phyloP scores from a whole-genome alignment of 2,888 invertebrate genomes.

The Eustalomyia histrio region DNA sequence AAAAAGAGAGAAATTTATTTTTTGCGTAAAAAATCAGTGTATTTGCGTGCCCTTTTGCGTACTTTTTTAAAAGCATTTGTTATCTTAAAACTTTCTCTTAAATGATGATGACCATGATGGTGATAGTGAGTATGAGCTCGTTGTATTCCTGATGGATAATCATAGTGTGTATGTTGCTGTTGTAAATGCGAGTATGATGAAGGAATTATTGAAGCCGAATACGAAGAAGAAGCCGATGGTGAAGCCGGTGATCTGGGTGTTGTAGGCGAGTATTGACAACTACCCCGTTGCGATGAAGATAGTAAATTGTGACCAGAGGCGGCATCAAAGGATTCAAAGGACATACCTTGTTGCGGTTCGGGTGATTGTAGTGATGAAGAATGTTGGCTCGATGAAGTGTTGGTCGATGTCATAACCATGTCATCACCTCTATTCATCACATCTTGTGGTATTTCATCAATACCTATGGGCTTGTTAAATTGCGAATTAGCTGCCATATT shows the following conservation, averaged over 20 bases:
- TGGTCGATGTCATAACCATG: slow-evolving; percentile 41
- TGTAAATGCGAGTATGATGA: slow-evolving; percentile 69
- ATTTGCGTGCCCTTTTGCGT: slow-evolving; percentile 79
- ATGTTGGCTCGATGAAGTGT: slow-evolving; percentile 71
- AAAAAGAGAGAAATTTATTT: slow-evolving; percentile 70
- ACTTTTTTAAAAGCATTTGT: slow-evolving; percentile 77
- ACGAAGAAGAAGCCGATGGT: slow-evolving; percentile 69
- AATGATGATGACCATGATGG: slow-evolving; percentile 71
- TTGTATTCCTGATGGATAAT: slow-evolving; percentile 57
- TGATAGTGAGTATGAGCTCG: slow-evolving; percentile 65
- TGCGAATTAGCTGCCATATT: slow-evolving; percentile 79
- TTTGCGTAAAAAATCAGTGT: slow-evolving; percentile 78
- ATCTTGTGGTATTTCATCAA: slow-evolving; percentile 75
- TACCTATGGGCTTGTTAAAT: slow-evolving; percentile 77
- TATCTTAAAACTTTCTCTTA: slow-evolving; percentile 77
- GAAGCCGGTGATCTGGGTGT: slow-evolving; percentile 71
- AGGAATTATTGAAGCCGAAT: slow-evolving; percentile 64
- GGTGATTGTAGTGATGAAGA: slow-evolving; percentile 74
- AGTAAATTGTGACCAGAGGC: slow-evolving; percentile 77
- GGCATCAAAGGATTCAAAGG: slow-evolving; percentile 77
- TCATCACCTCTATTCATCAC: slow-evolving; percentile 61
- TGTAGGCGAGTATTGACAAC: slow-evolving; percentile 70
- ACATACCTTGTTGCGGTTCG: slow-evolving; percentile 64
- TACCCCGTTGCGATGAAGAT: slow-evolving; percentile 70
- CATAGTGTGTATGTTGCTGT: slow-evolving; percentile 66